Conservation (phyloP, 2,113 vertebrate genomes). For the Lota lota region DNA sequence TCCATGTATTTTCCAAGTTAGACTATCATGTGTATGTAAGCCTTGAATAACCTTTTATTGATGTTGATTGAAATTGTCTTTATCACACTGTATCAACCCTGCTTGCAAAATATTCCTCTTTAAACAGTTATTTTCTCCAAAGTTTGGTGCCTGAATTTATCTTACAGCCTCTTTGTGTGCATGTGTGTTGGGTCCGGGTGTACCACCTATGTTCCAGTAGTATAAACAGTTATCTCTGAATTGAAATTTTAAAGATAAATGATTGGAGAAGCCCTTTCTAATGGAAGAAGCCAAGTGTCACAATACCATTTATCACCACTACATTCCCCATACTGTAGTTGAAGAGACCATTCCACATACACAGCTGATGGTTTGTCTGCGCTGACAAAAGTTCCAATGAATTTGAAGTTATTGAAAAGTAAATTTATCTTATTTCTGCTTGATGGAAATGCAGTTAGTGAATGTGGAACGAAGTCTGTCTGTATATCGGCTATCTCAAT, state of each 20-base stretch:
- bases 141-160: constrained; percentile 64
- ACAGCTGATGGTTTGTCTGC: constrained; percentile 69
- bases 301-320: constrained; percentile 72
- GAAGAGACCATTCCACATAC: constrained; percentile 71
- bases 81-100: constrained; percentile 70
- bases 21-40: constrained; percentile 74
- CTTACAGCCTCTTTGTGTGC: constrained; percentile 39
- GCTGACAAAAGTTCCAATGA: constrained; percentile 65
- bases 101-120: constrained; percentile 69
- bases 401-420: constrained; percentile 65
- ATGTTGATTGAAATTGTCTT: constrained; percentile 71
- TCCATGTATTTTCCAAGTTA: constrained; percentile 70
- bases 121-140: constrained; percentile 64
- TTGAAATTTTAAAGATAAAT: constrained; percentile 41
- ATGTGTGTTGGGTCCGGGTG: not conserved
- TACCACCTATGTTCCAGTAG: constrained; percentile 19
- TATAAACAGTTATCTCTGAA: constrained; percentile 36
- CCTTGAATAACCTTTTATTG: constrained; percentile 71
- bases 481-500: constrained; percentile 95
- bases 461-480: constrained; percentile 95
- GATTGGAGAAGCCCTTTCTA: constrained; percentile 51
- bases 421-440: constrained; percentile 87
- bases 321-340: constrained; percentile 73
- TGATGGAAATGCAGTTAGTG: constrained; percentile 93
- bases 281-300: constrained; percentile 70